Percentiles rank a stretch among this genome's conserved stretches.
These are phyloP conservation scores for Onthophagus sagittarius DNA, from an alignment of 2,888 invertebrate genomes.

Conservation along the genomic window DNA sequence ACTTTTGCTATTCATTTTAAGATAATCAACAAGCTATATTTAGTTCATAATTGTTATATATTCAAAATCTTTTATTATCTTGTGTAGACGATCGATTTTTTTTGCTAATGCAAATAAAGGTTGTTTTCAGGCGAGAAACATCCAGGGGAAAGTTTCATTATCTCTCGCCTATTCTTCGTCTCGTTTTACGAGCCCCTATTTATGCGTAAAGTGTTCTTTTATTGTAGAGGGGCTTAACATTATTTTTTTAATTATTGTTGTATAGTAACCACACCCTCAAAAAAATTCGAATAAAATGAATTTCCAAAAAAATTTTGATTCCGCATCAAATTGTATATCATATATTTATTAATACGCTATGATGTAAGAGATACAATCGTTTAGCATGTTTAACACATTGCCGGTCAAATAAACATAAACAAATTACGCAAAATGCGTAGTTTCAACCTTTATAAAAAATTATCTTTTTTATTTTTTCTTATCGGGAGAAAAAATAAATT, in stretches of 20 bases:
- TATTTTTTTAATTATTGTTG: too few species aligned
- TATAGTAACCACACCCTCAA: not conserved
- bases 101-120: too few species aligned
- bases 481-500: not conserved
- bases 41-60: too few species aligned
- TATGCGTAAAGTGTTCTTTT: not conserved
- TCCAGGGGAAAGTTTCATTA: not conserved
- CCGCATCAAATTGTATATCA: not conserved
- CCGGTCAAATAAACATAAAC: not conserved
- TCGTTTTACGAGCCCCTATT: not conserved
- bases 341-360: not conserved
- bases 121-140: too few species aligned
- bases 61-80: too few species aligned
- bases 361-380: not conserved
- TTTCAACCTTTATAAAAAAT: not conserved
- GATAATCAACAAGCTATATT: too few species aligned
- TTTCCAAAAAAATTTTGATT: not conserved
- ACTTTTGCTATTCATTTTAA: too few species aligned
- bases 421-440: not conserved
- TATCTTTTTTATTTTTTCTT: conserved; percentile 15
- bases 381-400: not conserved
- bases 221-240: not conserved
- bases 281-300: not conserved
- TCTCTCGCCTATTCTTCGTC: not conserved
- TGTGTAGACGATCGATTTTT: too few species aligned